Base-by-base conservation (phyloP, 2,888 invertebrate genomes). In the Synergus laeviventris region DNA sequence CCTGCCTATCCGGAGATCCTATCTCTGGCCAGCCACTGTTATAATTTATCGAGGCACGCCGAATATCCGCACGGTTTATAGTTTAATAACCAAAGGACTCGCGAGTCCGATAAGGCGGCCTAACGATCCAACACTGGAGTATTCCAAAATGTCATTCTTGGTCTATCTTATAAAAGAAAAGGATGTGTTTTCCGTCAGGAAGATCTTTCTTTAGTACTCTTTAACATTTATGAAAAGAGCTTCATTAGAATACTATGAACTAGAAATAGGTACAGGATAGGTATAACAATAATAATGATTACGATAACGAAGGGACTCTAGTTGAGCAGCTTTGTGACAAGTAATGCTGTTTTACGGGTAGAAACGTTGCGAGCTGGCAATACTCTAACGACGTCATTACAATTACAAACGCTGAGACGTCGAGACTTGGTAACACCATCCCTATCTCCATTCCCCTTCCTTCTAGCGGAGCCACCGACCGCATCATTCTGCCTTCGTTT, bases 1-100 rank as follows among this genome's bases (percentile, higher is more conserved):
- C 83, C 79, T 73, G 83, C 84, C 82, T 84, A 81, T 81, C 74
- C 76, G 78, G 74, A 79, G 79, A 80, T 81, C 79, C 78, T 79
- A 81, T 77, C 79, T 78, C 81, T 81, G 79, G 81, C 81, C 79
- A 81, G 80, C 81, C 76, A 83, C 81, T 82, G 79, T 82, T 83
- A 85, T 86, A 87, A 87, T 86, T 87, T 86, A 87, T 87, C 84
- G 85, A 84, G 84, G 86, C 85, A 86, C 81, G 86, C 84, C 80
- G 84, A 86, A 83, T 83, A 87, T 85, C 85, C 78, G 77, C 77
- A 77, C 74, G 83, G 85, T 86, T 86, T 86, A 87, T 86, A 86
- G 87, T 87, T 86, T 86, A 84, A 86, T 86, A 87, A 86, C 85
- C 82, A 81, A 79, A 80, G 79, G 82, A 78, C 80, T 80, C 79